Percentiles rank a stretch among this genome's conserved stretches.
Conservation (phyloP, 2,113 vertebrate genomes). For the Etia nguti region DNA sequence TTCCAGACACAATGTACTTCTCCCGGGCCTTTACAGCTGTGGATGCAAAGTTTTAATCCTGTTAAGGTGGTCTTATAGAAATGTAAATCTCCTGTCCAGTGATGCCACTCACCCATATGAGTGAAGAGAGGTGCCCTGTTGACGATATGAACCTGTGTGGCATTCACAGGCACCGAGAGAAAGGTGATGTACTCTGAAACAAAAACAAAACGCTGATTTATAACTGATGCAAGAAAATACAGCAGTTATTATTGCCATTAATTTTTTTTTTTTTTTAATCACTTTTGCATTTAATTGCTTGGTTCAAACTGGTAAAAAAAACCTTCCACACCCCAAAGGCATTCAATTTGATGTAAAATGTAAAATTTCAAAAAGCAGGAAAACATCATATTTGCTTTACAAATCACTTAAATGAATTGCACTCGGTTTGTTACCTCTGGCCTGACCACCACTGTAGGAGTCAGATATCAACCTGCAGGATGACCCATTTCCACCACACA, state of each 20-base stretch:
- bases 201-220: not conserved
- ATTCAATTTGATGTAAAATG: not conserved
- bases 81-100: not conserved
- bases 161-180: constrained; percentile 76
- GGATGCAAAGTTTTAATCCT: not conserved
- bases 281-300: not conserved
- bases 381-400: not conserved
- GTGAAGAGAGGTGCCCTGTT: constrained; percentile 89
- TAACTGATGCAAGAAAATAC: not conserved
- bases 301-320: not conserved
- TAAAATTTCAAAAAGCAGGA: not conserved
- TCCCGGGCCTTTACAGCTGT: constrained; percentile 78
- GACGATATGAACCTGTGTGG: constrained; percentile 73
- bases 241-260: not conserved
- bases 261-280: not conserved
- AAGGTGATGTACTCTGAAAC: constrained; percentile 86
- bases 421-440: constrained; percentile 71
- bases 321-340: rapidly evolving
- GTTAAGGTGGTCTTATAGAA: not conserved
- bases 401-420: not conserved
- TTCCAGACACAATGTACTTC: constrained; percentile 81
- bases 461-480: constrained; percentile 75
- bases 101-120: constrained; percentile 82
- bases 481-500: constrained; percentile 85
- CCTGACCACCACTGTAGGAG: constrained; percentile 77